Evolutionary conservation across 1,140 invertebrate genomes (phyloP), one percentile per base, ranked within the genome.

Genomic region (Aphidius gifuensis): DNA sequence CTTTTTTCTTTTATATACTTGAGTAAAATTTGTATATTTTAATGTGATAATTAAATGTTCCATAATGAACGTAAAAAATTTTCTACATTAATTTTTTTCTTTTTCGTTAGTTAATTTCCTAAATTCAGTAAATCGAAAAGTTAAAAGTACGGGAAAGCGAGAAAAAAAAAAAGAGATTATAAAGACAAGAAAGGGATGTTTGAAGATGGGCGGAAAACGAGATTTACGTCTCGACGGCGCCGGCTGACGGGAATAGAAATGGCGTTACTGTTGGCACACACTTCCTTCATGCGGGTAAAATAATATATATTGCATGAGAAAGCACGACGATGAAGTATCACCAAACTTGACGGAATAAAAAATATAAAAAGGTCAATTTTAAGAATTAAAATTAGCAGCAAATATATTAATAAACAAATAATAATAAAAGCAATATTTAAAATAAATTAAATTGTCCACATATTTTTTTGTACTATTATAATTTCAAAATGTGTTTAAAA

Each of bases 231-330:
- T 53, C 54, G 53, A n/a, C 53, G 53, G 54, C 59, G 44, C 51
- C 51, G 39, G 45, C 61, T 62, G 61, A 58, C 61, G 49, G 61
- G 48, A 63, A 58, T 63, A 63, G 56, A 63, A 63, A 62, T 57
- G 47, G 40, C 39, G 54, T 62, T 63, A 53, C 56, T 39, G 42
- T 45, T 63, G 56, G 56, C 48, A 63, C 61, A 58, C 38, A 47
- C 47, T 39, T 9, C 39, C 40, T 43, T 42, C 53, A 42, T 38
- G 50, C 21, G 8, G 23, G 23, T 32, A 32, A 32, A 32, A 32
- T 32, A 32, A 32, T 32, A 32, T 32, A 32, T 32, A 32, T 32
- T 32, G 32, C 48, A n/a, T 4, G 23, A 23, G 38, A 50, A 51
- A 50, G 42, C 21, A 47, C 50, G 42, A 23, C 58, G 46, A 58